Conservation (phyloP, 2,888 invertebrate species). For the Didymodactylos carnosus region DNA sequence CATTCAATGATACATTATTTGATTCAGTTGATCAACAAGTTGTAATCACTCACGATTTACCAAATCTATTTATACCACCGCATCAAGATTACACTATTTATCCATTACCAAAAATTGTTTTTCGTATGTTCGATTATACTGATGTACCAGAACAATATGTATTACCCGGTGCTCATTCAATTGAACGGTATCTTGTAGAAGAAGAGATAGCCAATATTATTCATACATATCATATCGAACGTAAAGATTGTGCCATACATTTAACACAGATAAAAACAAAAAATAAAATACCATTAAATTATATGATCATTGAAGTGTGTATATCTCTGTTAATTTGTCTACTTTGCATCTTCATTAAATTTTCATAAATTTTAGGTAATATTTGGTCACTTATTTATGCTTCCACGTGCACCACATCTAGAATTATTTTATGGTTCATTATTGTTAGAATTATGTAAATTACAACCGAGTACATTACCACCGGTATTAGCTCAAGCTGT, state of each 20-base stretch:
- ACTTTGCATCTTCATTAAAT: neutral
- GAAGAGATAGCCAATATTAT: constrained; percentile 85
- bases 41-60: constrained; percentile 47
- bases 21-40: constrained; percentile 67
- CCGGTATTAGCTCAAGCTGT: constrained; percentile 68
- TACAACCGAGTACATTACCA: constrained; percentile 87
- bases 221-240: constrained; percentile 61
- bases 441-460: constrained; percentile 81
- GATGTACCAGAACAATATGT: constrained; percentile 66
- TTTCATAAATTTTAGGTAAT: constrained; percentile 55
- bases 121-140: constrained; percentile 84
- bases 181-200: constrained; percentile 88
- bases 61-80: constrained; percentile 45
- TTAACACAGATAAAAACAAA: neutral
- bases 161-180: constrained; percentile 82
- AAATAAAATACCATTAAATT: constrained; percentile 73
- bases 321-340: neutral
- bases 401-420: constrained; percentile 66
- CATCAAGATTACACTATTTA: constrained; percentile 73
- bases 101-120: constrained; percentile 81
- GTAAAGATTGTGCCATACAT: constrained; percentile 57
- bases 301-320: constrained; percentile 70
- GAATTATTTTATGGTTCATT: constrained; percentile 85
- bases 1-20: constrained; percentile 74
- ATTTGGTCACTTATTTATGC: constrained; percentile 73